Evolutionary conservation across 2,888 invertebrate genomes (phyloP).

Genomic region (Eupithecia tripunctaria): DNA sequence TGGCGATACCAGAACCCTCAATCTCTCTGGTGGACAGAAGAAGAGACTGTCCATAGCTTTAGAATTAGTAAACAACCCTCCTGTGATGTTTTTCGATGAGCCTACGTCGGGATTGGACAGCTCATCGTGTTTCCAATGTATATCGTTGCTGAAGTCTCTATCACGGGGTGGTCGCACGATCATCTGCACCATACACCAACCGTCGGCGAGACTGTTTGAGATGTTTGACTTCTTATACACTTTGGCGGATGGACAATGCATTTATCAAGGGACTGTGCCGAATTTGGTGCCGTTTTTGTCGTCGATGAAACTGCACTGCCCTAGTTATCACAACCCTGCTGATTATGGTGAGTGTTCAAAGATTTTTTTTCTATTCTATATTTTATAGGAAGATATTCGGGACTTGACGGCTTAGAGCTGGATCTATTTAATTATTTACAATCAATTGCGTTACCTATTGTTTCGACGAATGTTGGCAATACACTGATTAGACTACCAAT

Average conservation of each 20-base stretch:
- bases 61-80: conserved; percentile 97
- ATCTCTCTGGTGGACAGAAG: conserved; percentile 95
- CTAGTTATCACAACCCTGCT: conserved; percentile 98
- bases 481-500: too few species aligned
- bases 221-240: conserved; percentile 97
- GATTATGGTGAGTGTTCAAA: conserved; percentile 91
- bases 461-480: too few species aligned
- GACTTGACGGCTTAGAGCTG: too few species aligned
- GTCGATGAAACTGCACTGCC: conserved; percentile 93
- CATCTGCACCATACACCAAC: conserved; percentile 98
- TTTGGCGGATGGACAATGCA: conserved; percentile 96
- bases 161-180: conserved; percentile 95
- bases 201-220: conserved; percentile 97
- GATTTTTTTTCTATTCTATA: neutral
- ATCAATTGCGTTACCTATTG: too few species aligned
- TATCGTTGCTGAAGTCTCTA: conserved; percentile 93
- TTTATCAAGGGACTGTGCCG: conserved; percentile 93
- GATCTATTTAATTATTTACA: too few species aligned
- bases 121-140: conserved; percentile 96
- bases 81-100: conserved; percentile 99
- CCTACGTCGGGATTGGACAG: conserved; percentile 97
- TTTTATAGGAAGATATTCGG: too few species aligned
- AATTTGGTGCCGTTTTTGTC: conserved; percentile 95
- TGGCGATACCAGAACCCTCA: conserved; percentile 90
- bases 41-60: conserved; percentile 96